phyloP scores from a whole-genome alignment of 2,888 invertebrate genomes.

The Schizaphis graminum region DNA sequence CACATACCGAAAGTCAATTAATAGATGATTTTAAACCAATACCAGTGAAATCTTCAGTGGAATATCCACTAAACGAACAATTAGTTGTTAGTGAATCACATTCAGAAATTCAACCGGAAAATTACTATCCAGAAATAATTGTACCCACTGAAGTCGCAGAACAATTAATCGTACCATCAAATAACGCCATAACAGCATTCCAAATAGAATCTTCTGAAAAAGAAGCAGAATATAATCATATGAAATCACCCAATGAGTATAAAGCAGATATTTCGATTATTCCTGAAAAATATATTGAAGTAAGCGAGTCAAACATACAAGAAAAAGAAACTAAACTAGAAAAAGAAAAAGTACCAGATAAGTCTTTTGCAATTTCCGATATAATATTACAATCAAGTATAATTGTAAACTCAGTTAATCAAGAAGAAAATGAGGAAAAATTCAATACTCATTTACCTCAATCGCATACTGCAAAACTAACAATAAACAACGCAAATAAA shows the following conservation, averaged over 20 bases:
- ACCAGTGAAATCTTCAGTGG: conserved; percentile 75
- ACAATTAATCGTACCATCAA: conserved; percentile 77
- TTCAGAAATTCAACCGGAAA: conserved; percentile 80
- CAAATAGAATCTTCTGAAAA: conserved; percentile 79
- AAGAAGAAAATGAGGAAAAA: conserved; percentile 78
- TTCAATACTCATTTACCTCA: conserved; percentile 73
- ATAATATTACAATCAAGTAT: conserved; percentile 74
- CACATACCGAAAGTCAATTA: conserved; percentile 76
- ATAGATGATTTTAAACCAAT: conserved; percentile 72
- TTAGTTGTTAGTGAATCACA: conserved; percentile 79
- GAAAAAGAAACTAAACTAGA: conserved; percentile 78
- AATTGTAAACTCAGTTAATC: conserved; percentile 76
- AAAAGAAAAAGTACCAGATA: conserved; percentile 71
- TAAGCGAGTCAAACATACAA: conserved; percentile 75
- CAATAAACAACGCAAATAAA: conserved; percentile 75
- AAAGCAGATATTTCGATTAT: conserved; percentile 76
- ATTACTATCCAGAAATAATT: conserved; percentile 83
- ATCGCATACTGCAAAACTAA: conserved; percentile 75
- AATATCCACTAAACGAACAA: conserved; percentile 77
- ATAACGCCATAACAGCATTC: conserved; percentile 76
- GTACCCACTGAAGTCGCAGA: conserved; percentile 84
- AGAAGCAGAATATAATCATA: conserved; percentile 76
- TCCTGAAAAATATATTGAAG: conserved; percentile 76
- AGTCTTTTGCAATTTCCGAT: conserved; percentile 72
- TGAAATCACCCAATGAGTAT: conserved; percentile 76